Base-by-base conservation (phyloP, 2,797 vertebrate species). In the Scarus forsteni region DNA sequence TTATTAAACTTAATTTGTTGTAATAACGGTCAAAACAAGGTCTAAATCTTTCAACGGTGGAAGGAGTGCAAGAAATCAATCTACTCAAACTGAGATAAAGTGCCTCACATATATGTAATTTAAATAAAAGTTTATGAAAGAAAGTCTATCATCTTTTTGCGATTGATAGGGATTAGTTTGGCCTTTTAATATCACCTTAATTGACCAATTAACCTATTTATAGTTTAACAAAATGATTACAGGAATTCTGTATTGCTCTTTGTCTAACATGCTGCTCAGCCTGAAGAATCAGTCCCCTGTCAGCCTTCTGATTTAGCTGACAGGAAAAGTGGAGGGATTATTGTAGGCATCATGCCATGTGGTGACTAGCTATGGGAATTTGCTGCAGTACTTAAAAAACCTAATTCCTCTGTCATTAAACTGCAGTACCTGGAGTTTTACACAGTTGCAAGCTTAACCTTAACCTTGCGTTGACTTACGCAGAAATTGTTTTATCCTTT, bases 401-500 rank as follows among this genome's bases (percentile, higher is more conserved):
- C 14, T 42, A 2, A 11, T 58, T 58, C 1, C 6, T 53, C 14
- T 42, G 12, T 16, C 1, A 34, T 19, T 27, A 58, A 18, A 11
- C 48, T 44, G 19, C 18, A 76, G 11, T 10, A 60, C 36, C 18
- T 55, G 44, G 50, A 13, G 10, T 12, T 44, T 7, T 10, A 42
- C 34, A 50, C 39, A 51, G 36, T 9, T 51, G 15, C 15, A 60
- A 61, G 8, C 13, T 65, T 66, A 69, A 74, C 52, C 13, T 65
- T 66, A 69, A 74, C 52, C 40, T 48, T 58, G 3, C 64, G 64
- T 71, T 68, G 70, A 73, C 70, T 73, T 60, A 61, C 70, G 44
- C 63, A 76, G 60, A 59, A 70, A 53, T 73, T 79, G 79, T 43
- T 78, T 12, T 66, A 65, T 70, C 61, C 63, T 39, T 44, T 56